Percentiles rank a stretch among this genome's conserved stretches.
These are phyloP conservation scores for Nansenia antarctica DNA, from an alignment of 2,113 vertebrate species.

Conservation along the genomic window DNA sequence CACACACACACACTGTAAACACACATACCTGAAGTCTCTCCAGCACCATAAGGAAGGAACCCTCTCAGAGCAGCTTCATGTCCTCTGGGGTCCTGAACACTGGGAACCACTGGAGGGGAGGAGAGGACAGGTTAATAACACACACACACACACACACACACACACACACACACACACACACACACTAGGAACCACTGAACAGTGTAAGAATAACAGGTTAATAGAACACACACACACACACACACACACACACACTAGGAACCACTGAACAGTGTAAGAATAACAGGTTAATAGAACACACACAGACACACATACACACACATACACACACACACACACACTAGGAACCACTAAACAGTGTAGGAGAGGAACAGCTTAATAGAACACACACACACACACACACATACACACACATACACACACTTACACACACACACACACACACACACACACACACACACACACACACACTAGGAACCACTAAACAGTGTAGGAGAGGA, in stretches of 20 bases:
- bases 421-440: not conserved
- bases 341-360: no score
- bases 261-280: no score
- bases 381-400: not conserved
- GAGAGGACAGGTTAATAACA: not conserved
- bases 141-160: not conserved
- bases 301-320: not conserved
- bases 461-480: not conserved
- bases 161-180: not conserved
- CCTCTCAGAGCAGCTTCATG: slow-evolving; percentile 62
- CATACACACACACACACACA: not conserved
- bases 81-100: slow-evolving; percentile 73
- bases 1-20: slow-evolving; percentile 1
- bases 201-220: no score
- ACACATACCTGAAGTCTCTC: slow-evolving; percentile 42
- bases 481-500: no score
- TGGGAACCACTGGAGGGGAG: slow-evolving; percentile 77
- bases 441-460: not conserved
- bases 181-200: no score
- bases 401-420: not conserved
- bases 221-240: no score
- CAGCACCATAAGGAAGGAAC: slow-evolving; percentile 63
- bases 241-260: no score
- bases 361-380: no score
- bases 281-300: no score